phyloP scores from a whole-genome alignment of 2,888 invertebrate species.

The Cephus runcator region DNA sequence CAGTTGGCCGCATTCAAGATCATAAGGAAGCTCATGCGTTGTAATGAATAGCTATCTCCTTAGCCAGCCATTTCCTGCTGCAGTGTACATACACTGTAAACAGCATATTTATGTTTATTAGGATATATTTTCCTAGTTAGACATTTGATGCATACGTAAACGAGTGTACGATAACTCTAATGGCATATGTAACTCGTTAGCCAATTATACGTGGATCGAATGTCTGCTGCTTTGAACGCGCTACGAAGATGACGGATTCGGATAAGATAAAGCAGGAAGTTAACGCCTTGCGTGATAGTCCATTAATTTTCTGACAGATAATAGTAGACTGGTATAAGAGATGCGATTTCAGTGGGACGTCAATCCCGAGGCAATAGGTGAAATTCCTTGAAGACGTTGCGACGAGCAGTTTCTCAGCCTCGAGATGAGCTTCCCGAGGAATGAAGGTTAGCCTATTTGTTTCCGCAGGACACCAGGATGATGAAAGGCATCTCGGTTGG shows the following conservation, averaged over 20 bases:
- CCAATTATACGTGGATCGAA: not conserved
- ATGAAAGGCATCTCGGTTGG: not conserved
- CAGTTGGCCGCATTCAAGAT: not conserved
- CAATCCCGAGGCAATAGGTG: not conserved
- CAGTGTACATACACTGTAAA: not conserved
- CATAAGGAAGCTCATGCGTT: not conserved
- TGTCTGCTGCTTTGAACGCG: not conserved
- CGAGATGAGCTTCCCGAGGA: not conserved
- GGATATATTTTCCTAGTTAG: not conserved
- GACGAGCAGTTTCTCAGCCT: not conserved
- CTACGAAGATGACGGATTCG: not conserved
- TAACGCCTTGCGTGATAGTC: not conserved
- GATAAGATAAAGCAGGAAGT: not conserved
- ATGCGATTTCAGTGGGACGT: not conserved
- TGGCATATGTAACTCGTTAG: not conserved
- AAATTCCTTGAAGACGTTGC: not conserved
- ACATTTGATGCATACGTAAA: not conserved
- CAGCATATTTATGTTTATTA: not conserved
- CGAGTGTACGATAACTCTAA: not conserved
- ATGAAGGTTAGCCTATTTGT: slow-evolving; percentile 13
- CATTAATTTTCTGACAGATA: not conserved
- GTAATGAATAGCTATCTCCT: not conserved
- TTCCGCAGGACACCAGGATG: not conserved
- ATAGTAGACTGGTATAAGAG: not conserved
- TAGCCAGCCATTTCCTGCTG: not conserved